A percentile compares a stretch with the other conserved stretches of the same genome.
These are phyloP conservation scores for Silvanus unidentatus DNA, from an alignment of 2,888 invertebrate species.

Conservation along the genomic window DNA sequence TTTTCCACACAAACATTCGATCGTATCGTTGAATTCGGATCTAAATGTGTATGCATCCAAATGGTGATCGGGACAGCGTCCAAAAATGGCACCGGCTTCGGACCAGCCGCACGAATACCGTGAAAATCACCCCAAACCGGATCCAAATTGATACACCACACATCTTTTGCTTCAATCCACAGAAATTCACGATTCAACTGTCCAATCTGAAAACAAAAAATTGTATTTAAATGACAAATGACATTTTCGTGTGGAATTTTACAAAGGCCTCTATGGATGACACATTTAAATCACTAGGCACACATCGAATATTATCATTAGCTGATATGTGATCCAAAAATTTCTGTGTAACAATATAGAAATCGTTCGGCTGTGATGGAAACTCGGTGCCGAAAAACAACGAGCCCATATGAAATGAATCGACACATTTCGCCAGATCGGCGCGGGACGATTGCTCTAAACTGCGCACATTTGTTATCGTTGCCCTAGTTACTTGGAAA, in stretches of 20 bases:
- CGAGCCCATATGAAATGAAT: slow-evolving; percentile 69
- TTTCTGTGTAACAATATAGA: slow-evolving; percentile 74
- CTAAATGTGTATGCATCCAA: slow-evolving; percentile 62
- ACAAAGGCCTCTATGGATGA: slow-evolving; percentile 36
- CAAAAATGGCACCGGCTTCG: slow-evolving; percentile 70
- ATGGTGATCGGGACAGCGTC: slow-evolving; percentile 83
- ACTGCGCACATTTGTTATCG: slow-evolving; percentile 63
- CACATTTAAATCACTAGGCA: slow-evolving; percentile 37
- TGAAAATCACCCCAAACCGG: slow-evolving; percentile 92
- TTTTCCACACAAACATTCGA: slow-evolving; percentile 6
- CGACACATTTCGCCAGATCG: slow-evolving; percentile 73
- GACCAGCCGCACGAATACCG: slow-evolving; percentile 71
- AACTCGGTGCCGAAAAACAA: slow-evolving; percentile 73
- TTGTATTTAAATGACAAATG: neutral
- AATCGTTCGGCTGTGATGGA: slow-evolving; percentile 64
- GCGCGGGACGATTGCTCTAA: slow-evolving; percentile 64
- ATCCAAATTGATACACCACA: slow-evolving; percentile 84
- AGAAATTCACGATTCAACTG: slow-evolving; percentile 46
- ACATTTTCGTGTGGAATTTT: slow-evolving; percentile 9
- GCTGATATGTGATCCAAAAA: slow-evolving; percentile 64
- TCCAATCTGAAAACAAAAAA: slow-evolving; percentile 29
- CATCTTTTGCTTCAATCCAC: slow-evolving; percentile 80
- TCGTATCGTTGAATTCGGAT: slow-evolving; percentile 43
- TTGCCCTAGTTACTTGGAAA: slow-evolving; percentile 72
- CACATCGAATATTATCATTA: slow-evolving; percentile 46